These are phyloP conservation scores for Triplophysa dalaica DNA, from an alignment of 2,113 vertebrate species.

Conservation along the genomic window DNA sequence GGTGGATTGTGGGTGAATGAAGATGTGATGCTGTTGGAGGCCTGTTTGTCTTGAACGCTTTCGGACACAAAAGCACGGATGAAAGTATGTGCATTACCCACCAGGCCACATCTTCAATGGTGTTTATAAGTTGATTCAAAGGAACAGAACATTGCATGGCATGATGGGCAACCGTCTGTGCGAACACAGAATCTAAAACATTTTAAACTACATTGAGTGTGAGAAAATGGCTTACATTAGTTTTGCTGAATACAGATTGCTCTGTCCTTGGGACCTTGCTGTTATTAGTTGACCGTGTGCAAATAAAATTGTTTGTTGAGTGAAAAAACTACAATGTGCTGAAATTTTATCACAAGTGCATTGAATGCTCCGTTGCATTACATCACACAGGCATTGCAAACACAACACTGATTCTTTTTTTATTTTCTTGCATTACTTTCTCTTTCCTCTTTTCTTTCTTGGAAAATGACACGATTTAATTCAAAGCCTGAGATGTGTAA, in stretches of 20 bases:
- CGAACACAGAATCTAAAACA: not conserved
- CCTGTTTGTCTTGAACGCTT: not conserved
- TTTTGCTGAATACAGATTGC: slow-evolving; percentile 36
- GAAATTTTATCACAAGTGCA: slow-evolving; percentile 17
- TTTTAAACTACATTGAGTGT: slow-evolving; percentile 14
- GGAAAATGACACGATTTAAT: not conserved
- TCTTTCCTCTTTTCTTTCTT: not conserved
- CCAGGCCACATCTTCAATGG: not conserved
- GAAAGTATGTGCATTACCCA: no score
- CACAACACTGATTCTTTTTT: slow-evolving; percentile 19
- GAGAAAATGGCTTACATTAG: slow-evolving; percentile 24
- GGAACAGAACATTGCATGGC: not conserved
- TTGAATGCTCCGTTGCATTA: not conserved
- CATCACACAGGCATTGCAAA: slow-evolving; percentile 25
- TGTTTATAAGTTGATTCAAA: not conserved
- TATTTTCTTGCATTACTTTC: not conserved
- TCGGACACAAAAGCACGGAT: no score
- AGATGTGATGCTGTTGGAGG: not conserved
- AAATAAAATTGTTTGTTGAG: slow-evolving; percentile 22
- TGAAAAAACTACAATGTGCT: slow-evolving; percentile 16
- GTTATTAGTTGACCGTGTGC: slow-evolving; percentile 37
- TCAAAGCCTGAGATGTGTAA: not conserved
- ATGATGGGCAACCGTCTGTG: slow-evolving; percentile 24
- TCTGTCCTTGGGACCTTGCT: not conserved
- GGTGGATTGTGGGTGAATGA: not conserved